phyloP scores from a whole-genome alignment of 2,113 vertebrate genomes.

The Odocoileus hemionus region DNA sequence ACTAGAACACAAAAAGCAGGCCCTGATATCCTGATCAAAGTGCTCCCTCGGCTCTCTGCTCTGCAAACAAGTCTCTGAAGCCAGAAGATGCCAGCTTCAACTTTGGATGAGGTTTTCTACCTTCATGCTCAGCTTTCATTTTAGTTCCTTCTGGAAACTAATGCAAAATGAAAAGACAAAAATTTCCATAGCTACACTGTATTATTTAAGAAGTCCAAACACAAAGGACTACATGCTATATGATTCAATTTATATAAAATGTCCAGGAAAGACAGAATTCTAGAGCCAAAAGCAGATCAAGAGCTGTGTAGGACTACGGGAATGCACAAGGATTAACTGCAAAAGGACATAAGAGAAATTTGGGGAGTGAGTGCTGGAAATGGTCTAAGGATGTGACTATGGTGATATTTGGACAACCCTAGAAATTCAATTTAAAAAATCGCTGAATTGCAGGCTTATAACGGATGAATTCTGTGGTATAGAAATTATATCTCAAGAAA shows the following conservation, averaged over 20 bases:
- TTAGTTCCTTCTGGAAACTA: neutral
- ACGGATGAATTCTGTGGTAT: neutral
- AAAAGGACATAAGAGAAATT: neutral
- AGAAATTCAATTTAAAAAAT: neutral
- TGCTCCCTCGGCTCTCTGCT: neutral
- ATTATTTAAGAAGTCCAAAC: neutral
- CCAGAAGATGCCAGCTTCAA: neutral
- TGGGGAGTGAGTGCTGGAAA: neutral
- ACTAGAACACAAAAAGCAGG: neutral
- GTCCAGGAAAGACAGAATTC: neutral
- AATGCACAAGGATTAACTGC: neutral
- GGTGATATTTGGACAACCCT: neutral
- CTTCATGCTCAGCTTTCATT: neutral
- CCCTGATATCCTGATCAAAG: neutral
- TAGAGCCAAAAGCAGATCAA: neutral
- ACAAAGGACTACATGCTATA: neutral
- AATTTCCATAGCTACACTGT: neutral
- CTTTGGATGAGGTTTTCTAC: neutral
- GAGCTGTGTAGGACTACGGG: neutral
- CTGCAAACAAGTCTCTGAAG: neutral
- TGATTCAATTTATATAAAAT: neutral
- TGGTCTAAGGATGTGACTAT: neutral
- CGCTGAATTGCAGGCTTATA: neutral
- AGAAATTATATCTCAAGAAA: slow-evolving; percentile 13
- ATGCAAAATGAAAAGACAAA: neutral